A percentile compares a stretch with the other conserved stretches of the same genome.
Conservation (phyloP, 2,113 vertebrate species). For the Gambusia affinis region DNA sequence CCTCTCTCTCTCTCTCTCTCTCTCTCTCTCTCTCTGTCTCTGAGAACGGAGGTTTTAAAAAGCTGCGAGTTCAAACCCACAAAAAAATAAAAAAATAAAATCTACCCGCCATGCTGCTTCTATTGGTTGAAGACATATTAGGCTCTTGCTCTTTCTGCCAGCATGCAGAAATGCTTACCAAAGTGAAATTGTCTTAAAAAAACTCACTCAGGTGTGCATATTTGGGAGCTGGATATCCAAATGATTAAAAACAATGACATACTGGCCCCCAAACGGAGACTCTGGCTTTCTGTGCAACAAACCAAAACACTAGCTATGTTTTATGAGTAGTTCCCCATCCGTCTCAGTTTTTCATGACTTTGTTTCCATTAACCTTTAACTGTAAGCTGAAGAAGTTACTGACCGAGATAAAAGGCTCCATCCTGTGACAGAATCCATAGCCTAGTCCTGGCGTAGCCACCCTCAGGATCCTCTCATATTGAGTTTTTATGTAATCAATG, state of each 20-base stretch:
- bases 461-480: neutral
- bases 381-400: neutral
- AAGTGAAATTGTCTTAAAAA: neutral
- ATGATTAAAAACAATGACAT: neutral
- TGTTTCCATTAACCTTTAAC: neutral
- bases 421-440: neutral
- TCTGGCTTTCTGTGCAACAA: neutral
- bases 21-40: neutral
- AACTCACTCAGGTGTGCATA: neutral
- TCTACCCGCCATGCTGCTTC: too few species aligned
- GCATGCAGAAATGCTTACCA: neutral
- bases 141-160: neutral
- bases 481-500: too few species aligned
- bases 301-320: neutral
- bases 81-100: too few species aligned
- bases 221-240: neutral
- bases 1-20: neutral
- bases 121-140: too few species aligned
- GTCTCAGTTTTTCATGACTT: neutral
- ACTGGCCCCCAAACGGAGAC: neutral
- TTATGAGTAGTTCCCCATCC: neutral
- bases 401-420: too few species aligned
- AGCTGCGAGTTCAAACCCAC: too few species aligned
- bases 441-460: neutral
- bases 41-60: neutral